These are phyloP conservation scores for Athene noctua DNA, from an alignment of 2,113 vertebrate genomes.

Conservation along the genomic window DNA sequence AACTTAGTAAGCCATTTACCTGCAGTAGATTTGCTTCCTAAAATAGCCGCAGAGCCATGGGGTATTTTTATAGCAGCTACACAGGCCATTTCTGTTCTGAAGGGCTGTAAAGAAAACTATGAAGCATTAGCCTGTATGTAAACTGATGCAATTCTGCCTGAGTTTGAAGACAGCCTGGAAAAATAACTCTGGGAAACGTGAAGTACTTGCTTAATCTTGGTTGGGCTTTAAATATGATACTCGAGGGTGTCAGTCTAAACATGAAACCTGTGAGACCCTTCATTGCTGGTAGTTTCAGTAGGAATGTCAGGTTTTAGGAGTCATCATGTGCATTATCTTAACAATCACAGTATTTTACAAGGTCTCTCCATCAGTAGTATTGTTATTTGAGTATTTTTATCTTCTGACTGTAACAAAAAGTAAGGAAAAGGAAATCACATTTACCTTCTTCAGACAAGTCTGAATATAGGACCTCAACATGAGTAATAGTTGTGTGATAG, in stretches of 20 bases:
- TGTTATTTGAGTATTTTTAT: neutral
- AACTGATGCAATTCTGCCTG: neutral
- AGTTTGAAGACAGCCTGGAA: neutral
- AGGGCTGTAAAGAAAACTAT: neutral
- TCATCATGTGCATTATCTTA: neutral
- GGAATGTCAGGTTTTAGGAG: neutral
- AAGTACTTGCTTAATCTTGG: neutral
- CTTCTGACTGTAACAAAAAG: neutral
- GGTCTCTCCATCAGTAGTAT: neutral
- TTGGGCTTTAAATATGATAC: neutral
- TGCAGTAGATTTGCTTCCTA: slow-evolving; percentile 22
- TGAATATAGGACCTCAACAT: neutral
- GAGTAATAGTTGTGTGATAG: neutral
- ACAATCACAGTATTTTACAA: neutral
- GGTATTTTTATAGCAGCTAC: neutral
- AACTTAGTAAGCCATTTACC: neutral
- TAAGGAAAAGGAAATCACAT: neutral
- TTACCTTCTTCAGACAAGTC: neutral
- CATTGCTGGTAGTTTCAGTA: neutral
- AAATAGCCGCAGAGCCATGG: neutral
- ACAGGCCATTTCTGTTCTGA: neutral
- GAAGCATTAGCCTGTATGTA: neutral
- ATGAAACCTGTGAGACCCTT: neutral
- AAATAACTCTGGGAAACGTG: neutral
- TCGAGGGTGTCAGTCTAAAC: neutral